phyloP scores from a whole-genome alignment of 2,888 invertebrate species.

The Nezara viridula region DNA sequence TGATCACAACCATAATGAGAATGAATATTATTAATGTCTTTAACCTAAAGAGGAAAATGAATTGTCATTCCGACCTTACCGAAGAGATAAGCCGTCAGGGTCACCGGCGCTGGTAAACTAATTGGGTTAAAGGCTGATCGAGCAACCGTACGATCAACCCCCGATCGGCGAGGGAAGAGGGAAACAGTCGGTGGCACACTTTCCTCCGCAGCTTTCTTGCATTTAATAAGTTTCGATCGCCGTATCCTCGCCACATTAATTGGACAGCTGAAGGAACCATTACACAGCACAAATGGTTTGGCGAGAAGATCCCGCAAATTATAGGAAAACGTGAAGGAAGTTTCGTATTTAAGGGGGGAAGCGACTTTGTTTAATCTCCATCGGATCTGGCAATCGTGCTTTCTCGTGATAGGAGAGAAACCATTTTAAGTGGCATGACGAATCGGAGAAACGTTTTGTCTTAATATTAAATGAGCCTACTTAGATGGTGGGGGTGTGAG shows the following conservation, averaged over 20 bases:
- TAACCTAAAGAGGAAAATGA: too few relatives aligned
- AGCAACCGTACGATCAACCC: not conserved
- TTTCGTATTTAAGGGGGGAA: not conserved
- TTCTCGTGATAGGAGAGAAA: not conserved
- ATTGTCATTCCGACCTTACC: too few relatives aligned
- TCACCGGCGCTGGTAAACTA: not conserved
- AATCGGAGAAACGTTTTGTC: not conserved
- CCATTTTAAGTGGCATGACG: not conserved
- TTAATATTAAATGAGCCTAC: not conserved
- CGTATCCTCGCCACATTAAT: not conserved
- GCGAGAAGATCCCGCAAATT: not conserved
- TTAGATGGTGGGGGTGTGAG: not conserved
- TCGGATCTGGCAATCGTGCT: not conserved
- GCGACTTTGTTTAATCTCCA: not conserved
- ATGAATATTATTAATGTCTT: too few relatives aligned
- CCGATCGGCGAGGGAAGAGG: not conserved
- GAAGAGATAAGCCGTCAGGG: not conserved
- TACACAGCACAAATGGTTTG: not conserved
- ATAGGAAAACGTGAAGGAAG: not conserved
- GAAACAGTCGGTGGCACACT: conserved; percentile 24
- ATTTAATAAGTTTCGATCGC: not conserved
- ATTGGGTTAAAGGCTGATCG: not conserved
- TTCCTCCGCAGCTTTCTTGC: conserved; percentile 3
- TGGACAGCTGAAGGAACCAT: not conserved
- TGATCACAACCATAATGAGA: too few relatives aligned